Percentiles rank a stretch among this genome's conserved stretches.
Conservation (phyloP, 2,113 vertebrate species). For the Tragelaphus strepsiceros region DNA sequence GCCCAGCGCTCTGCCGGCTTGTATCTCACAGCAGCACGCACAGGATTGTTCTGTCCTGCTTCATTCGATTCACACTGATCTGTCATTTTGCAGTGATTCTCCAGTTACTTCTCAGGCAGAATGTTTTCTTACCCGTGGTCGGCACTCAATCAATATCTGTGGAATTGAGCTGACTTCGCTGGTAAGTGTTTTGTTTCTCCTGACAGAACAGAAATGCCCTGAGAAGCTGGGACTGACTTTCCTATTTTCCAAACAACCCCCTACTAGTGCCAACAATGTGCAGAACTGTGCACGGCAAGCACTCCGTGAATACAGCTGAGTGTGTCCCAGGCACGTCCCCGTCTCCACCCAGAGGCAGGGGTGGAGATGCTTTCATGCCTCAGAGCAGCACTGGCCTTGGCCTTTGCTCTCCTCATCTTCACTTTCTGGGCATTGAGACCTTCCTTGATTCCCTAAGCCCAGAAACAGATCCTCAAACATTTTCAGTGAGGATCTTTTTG, state of each 20-base stretch:
- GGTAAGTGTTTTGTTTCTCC: not conserved
- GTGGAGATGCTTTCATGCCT: no score
- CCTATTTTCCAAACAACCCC: not conserved
- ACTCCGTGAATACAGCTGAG: no score
- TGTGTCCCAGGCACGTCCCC: accelerated
- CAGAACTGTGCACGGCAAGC: accelerated
- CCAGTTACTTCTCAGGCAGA: not conserved
- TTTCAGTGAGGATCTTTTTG: not conserved
- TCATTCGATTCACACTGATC: not conserved
- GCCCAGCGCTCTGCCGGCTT: not conserved
- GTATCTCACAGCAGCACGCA: not conserved
- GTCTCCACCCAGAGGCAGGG: not conserved
- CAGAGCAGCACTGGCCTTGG: not conserved
- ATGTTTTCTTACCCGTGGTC: not conserved
- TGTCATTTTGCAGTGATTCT: not conserved
- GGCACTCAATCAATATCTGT: not conserved
- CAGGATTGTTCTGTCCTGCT: not conserved
- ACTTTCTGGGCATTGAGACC: not conserved
- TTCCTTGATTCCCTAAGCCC: not conserved
- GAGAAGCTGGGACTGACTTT: not conserved
- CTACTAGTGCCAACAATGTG: accelerated
- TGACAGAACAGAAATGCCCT: not conserved
- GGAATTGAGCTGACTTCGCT: not conserved
- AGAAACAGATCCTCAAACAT: not conserved
- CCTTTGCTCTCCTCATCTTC: not conserved